Percentiles rank a stretch among this genome's conserved stretches.
Conservation (phyloP, 2,113 vertebrate genomes). For the Melierax canorus region DNA sequence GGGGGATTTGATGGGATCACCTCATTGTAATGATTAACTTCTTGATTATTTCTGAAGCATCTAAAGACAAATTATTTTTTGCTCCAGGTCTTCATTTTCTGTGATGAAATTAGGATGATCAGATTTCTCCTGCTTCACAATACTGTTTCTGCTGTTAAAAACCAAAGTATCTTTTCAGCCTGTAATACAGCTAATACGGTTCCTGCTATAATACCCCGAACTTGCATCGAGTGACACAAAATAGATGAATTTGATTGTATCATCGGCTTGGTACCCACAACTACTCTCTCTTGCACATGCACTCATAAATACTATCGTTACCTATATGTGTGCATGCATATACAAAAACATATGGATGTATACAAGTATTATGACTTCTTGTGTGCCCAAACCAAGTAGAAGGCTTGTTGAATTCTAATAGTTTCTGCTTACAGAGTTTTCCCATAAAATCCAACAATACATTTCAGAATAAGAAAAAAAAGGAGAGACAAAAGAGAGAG, state of each 20-base stretch:
- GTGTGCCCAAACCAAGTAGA: neutral
- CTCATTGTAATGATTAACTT: neutral
- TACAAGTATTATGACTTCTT: neutral
- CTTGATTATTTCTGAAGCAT: neutral
- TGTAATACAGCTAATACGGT: neutral
- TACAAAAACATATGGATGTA: neutral
- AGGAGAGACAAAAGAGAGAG: slow-evolving; percentile 4
- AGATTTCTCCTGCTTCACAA: neutral
- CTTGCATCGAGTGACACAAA: neutral
- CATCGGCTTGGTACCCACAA: neutral
- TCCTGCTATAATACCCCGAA: neutral
- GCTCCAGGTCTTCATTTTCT: neutral
- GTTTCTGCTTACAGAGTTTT: slow-evolving; percentile 6
- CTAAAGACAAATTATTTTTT: neutral
- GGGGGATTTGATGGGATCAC: neutral
- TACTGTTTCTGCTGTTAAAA: neutral
- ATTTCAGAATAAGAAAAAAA: slow-evolving; percentile 23
- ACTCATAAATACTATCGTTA: neutral
- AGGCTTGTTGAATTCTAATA: neutral
- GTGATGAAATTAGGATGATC: neutral
- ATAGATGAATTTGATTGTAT: neutral
- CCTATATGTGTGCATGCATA: neutral
- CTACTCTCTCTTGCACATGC: neutral
- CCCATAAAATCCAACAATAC: slow-evolving; percentile 1
- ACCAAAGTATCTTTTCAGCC: neutral